Evolutionary conservation across 2,888 invertebrate species (phyloP).

Genomic region (Eristalis pertinax): DNA sequence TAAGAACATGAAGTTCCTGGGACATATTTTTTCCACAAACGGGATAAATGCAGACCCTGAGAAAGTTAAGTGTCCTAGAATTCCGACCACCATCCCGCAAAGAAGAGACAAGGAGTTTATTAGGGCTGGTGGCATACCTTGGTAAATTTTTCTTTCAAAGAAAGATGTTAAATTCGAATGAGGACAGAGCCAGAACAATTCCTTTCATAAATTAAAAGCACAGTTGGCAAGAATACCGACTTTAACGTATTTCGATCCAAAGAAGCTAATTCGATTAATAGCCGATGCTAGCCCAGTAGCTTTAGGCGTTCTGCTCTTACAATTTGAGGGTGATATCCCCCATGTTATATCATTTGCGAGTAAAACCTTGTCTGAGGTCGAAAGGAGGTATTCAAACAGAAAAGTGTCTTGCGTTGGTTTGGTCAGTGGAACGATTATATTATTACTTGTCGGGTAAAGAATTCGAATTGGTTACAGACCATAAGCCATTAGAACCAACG

Average conservation of each 20-base stretch:
- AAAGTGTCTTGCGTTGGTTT: slow-evolving; percentile 50
- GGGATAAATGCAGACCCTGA: slow-evolving; percentile 70
- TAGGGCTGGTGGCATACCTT: slow-evolving; percentile 77
- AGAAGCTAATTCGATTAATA: slow-evolving; percentile 64
- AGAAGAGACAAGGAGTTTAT: slow-evolving; percentile 76
- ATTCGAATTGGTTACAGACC: slow-evolving; percentile 67
- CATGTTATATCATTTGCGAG: slow-evolving; percentile 79
- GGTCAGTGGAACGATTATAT: slow-evolving; percentile 48
- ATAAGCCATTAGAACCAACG: slow-evolving; percentile 67
- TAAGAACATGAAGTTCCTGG: slow-evolving; percentile 73
- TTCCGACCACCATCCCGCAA: slow-evolving; percentile 73
- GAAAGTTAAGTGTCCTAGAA: slow-evolving; percentile 68
- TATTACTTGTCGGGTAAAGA: slow-evolving; percentile 59
- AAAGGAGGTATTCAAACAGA: slow-evolving; percentile 73
- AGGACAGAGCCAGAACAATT: slow-evolving; percentile 47
- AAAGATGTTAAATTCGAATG: slow-evolving; percentile 75
- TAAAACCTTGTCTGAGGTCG: no score
- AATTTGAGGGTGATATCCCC: slow-evolving; percentile 46
- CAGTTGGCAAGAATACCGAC: slow-evolving; percentile 23
- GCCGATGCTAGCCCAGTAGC: slow-evolving; percentile 60
- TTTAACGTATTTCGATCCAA: slow-evolving; percentile 75
- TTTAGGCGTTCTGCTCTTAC: slow-evolving; percentile 50
- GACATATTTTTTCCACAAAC: slow-evolving; percentile 71
- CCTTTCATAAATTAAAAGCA: slow-evolving; percentile 74
- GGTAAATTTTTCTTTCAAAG: slow-evolving; percentile 75